Evolutionary conservation across 2,888 invertebrate species (phyloP), one percentile per base, ranked within the genome.

Genomic region (Agrotis puta): DNA sequence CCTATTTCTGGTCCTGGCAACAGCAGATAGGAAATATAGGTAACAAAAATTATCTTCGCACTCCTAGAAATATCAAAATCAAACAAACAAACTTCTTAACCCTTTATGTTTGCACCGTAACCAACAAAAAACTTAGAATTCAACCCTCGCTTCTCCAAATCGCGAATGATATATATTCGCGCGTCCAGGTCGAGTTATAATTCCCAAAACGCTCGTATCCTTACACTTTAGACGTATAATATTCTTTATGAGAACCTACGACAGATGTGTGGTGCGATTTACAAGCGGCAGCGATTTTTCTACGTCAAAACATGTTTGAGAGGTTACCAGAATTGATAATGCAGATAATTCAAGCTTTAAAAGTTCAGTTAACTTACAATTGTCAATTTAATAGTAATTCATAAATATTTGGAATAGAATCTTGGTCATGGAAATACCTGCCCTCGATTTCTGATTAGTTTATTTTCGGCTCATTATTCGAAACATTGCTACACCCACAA

Each of bases 121-220:
- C 45, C 53, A 57, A 33, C 16, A 47, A 69, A 65, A 62, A 79
- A 73, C 74, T 77, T 82, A 33, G 33, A 33, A 76, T 79, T 79
- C 72, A 20, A 58, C 61, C 66, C 79, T 71, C 56, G 47, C 27
- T 48, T 63, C 47, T 57, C 66, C 53, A 66, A 81, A 79, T 85
- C 77, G 61, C 85, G 64, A 79, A 72, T 79, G 73, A 81, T 70
- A 69, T 75, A 81, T 72, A 58, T 80, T 62, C 65, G 20, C 16
- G 33, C 62, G 77, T 74, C 79, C 71, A 79, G 64, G 48, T 16
- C 11, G 62, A 75, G 74, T 83, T 83, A 85, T 85, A 83, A 84
- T 85, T 85, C 84, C 83, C 84, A 70, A 68, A 77, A 39, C 70
- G 70, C 79, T 85, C 83, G 77, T 85, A 79, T 76, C 47, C 70